These are phyloP conservation scores for Helicoverpa assulta DNA, from an alignment of 2,888 invertebrate genomes.

Conservation along the genomic window DNA sequence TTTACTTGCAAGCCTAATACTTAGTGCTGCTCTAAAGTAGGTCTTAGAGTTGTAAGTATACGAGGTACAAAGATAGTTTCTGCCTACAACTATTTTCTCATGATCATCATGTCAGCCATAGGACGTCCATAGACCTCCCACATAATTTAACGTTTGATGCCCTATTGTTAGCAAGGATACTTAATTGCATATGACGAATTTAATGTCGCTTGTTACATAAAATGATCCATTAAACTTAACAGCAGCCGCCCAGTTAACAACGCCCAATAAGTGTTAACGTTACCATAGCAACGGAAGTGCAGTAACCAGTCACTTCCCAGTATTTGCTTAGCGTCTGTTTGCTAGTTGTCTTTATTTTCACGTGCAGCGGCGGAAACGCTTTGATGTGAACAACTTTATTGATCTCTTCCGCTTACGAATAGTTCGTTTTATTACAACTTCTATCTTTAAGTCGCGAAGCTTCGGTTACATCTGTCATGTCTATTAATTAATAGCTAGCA, in stretches of 20 bases:
- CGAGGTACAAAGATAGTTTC: neutral
- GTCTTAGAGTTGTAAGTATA: neutral
- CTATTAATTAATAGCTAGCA: constrained; percentile 15
- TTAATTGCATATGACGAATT: too few species aligned
- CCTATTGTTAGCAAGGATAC: too few species aligned
- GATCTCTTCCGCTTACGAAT: constrained; percentile 64
- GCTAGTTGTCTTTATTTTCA: constrained; percentile 76
- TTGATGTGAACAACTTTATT: constrained; percentile 70
- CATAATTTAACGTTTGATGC: too few species aligned
- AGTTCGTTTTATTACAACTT: constrained; percentile 20
- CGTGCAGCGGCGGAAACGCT: constrained; percentile 60
- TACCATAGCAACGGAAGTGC: neutral
- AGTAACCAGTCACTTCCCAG: constrained; percentile 4
- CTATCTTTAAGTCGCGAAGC: constrained; percentile 30
- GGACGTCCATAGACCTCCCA: too few species aligned
- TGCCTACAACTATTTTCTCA: too few species aligned
- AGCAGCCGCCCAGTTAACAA: neutral
- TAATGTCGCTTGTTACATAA: too few species aligned
- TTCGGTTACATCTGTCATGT: constrained; percentile 9
- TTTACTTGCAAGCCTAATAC: neutral
- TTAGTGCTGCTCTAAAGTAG: neutral
- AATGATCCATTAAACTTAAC: neutral
- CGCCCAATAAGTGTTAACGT: neutral
- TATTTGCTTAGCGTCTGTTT: constrained; percentile 47
- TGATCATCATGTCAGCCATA: too few species aligned